Conservation (phyloP, 2,113 vertebrate genomes). For the Rhombomys opimus region DNA sequence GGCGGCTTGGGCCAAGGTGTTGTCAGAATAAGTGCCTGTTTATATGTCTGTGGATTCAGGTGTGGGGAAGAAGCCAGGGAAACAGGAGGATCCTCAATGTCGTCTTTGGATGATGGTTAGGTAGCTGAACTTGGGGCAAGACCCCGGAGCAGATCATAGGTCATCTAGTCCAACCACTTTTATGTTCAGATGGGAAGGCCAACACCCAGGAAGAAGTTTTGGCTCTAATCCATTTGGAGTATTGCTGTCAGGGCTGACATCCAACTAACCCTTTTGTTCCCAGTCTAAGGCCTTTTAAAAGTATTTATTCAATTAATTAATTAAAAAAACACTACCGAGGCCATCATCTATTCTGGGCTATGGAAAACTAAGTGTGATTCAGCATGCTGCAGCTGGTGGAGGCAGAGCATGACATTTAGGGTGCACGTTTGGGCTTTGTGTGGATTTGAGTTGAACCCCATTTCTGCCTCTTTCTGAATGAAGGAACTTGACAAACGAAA, state of each 20-base stretch:
- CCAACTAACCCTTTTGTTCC: conserved; percentile 1
- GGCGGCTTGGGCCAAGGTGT: not conserved
- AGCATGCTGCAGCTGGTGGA: not conserved
- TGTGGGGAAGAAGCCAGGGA: not conserved
- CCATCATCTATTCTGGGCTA: not conserved
- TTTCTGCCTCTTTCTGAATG: not conserved
- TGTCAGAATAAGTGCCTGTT: conserved; percentile 35
- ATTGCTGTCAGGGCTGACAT: conserved; percentile 18
- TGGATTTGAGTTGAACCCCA: not conserved
- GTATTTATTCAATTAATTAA: not conserved
- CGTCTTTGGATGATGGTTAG: conserved; percentile 28
- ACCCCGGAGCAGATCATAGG: conserved; percentile 15
- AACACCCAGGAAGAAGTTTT: not conserved
- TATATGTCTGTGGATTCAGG: conserved; percentile 21
- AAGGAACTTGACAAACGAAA: conserved; percentile 34
- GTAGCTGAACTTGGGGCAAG: not conserved
- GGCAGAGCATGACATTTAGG: not conserved
- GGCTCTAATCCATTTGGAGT: not conserved
- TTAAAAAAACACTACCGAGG: not conserved
- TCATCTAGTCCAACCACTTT: not conserved
- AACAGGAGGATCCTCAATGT: not conserved
- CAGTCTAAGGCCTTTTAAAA: conserved; percentile 41
- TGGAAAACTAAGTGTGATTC: not conserved
- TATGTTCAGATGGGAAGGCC: not conserved
- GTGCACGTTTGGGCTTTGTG: not conserved